These are phyloP conservation scores for Myotis brandtii DNA, from an alignment of 2,113 vertebrate species.

Conservation along the genomic window DNA sequence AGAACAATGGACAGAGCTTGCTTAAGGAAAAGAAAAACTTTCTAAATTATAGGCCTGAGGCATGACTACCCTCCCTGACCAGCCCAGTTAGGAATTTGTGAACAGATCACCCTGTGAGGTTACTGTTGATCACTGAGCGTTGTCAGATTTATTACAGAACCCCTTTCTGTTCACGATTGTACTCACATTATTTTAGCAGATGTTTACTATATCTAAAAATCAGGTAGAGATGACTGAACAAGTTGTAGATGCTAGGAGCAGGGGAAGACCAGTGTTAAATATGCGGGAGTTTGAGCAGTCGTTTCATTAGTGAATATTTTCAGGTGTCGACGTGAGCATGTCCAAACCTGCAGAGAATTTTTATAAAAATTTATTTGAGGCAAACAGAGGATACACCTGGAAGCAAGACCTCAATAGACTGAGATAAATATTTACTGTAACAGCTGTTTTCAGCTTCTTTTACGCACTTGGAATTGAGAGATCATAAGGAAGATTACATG, in stretches of 20 bases:
- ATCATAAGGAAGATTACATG: background rate
- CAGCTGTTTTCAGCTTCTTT: background rate
- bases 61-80: background rate
- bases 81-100: background rate
- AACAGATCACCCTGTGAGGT: background rate
- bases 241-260: background rate
- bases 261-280: background rate
- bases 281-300: background rate
- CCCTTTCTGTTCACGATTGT: background rate
- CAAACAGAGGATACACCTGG: background rate
- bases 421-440: background rate
- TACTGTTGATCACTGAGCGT: background rate
- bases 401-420: background rate
- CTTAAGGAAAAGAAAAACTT: background rate
- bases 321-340: background rate
- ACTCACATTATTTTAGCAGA: background rate
- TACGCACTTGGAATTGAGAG: too few relatives aligned
- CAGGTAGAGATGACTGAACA: background rate
- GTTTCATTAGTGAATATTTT: background rate
- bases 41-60: background rate
- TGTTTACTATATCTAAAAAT: background rate
- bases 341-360: background rate
- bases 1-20: background rate
- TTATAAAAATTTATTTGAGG: background rate
- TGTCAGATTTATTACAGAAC: background rate